A percentile compares a stretch with the other conserved stretches of the same genome.
These are phyloP conservation scores for Melanotaenia duboulayi DNA, from an alignment of 2,113 vertebrate genomes.

Conservation along the genomic window DNA sequence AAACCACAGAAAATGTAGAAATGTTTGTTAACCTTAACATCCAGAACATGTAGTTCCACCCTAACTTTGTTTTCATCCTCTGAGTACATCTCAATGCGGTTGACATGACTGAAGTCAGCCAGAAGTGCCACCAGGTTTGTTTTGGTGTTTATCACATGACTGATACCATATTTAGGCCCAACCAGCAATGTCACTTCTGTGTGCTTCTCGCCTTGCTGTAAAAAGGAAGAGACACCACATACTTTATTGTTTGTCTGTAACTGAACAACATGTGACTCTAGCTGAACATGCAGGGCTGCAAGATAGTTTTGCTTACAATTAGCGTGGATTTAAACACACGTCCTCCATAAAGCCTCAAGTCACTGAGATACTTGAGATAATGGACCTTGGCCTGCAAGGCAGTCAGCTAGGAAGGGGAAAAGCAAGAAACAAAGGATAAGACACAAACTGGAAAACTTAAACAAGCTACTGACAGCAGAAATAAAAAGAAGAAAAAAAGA, in stretches of 20 bases:
- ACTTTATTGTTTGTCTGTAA: not conserved
- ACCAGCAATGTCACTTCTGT: constrained; percentile 96
- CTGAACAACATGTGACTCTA: not conserved
- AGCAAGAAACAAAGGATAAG: not conserved
- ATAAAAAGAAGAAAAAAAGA: not conserved
- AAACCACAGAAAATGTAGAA: not conserved
- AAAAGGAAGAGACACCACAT: constrained; percentile 9
- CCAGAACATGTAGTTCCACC: constrained; percentile 96
- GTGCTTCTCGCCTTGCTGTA: constrained; percentile 95
- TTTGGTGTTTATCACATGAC: constrained; percentile 98
- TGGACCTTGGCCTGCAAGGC: constrained; percentile 98
- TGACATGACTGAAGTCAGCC: constrained; percentile 98
- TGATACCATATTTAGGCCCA: constrained; percentile 95
- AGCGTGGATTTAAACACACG: constrained; percentile 95
- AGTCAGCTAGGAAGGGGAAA: constrained; percentile 85
- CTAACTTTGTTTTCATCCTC: constrained; percentile 92
- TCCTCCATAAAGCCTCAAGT: constrained; percentile 94
- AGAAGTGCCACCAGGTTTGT: constrained; percentile 96
- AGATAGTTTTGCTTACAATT: constrained; percentile 84
- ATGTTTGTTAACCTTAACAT: constrained; percentile 89
- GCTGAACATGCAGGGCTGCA: not conserved
- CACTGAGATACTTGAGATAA: constrained; percentile 98
- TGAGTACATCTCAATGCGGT: constrained; percentile 98
- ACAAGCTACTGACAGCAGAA: not conserved
- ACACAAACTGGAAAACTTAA: not conserved